A percentile compares a stretch with the other conserved stretches of the same genome.
Conservation (phyloP, 2,888 invertebrate genomes). For the Polyploca ridens region DNA sequence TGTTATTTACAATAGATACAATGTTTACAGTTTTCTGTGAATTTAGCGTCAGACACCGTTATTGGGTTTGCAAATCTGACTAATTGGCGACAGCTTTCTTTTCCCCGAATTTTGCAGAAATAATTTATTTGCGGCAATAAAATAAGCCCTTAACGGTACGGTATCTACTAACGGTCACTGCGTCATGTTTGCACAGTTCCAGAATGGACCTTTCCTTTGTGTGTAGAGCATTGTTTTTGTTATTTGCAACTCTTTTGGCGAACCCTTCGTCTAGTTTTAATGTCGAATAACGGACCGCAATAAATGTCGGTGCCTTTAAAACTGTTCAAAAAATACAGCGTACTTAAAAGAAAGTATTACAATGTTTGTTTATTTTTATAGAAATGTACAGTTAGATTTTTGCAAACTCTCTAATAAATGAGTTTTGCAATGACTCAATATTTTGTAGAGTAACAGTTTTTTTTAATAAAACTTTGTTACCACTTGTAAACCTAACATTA, state of each 20-base stretch:
- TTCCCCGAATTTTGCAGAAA: slow-evolving; percentile 17
- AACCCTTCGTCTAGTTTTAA: slow-evolving; percentile 57
- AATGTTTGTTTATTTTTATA: neutral
- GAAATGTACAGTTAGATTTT: neutral
- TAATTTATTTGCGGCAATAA: slow-evolving; percentile 64
- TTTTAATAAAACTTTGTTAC: neutral
- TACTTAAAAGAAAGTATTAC: neutral
- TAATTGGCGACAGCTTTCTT: slow-evolving; percentile 10
- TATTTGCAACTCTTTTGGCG: slow-evolving; percentile 68
- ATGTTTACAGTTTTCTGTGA: neutral
- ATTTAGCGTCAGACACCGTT: neutral
- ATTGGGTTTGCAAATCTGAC: neutral
- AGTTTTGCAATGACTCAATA: neutral
- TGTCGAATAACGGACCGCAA: slow-evolving; percentile 49
- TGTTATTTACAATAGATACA: neutral
- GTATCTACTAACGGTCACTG: slow-evolving; percentile 46
- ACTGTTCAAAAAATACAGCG: slow-evolving; percentile 33
- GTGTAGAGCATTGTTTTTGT: slow-evolving; percentile 53
- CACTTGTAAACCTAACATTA: slow-evolving; percentile 10
- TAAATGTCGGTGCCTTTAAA: slow-evolving; percentile 55
- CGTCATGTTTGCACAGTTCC: slow-evolving; percentile 45
- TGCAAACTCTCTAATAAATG: neutral
- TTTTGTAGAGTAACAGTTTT: neutral
- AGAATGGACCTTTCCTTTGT: slow-evolving; percentile 47
- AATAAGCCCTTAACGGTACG: slow-evolving; percentile 53